These are phyloP conservation scores for Papilio polytes DNA, from an alignment of 1,140 invertebrate genomes.

Conservation along the genomic window DNA sequence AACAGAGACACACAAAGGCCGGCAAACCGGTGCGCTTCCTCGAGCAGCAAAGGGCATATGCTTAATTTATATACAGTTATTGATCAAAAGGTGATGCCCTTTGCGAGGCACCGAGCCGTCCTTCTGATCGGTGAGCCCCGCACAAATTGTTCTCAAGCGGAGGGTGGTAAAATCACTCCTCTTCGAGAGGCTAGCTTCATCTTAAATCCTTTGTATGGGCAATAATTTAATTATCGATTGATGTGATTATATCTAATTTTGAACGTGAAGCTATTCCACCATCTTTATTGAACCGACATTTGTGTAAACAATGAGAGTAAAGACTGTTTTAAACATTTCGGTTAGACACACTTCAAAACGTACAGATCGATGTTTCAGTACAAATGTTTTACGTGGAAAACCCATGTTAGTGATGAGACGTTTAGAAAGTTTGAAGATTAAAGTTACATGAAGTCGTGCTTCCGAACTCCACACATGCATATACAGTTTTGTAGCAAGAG, in stretches of 20 bases:
- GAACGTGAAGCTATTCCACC: neutral
- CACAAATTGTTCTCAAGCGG: slow-evolving; percentile 70
- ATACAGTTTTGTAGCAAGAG: neutral
- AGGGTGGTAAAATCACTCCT: slow-evolving; percentile 74
- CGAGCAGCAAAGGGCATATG: slow-evolving; percentile 80
- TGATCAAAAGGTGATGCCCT: slow-evolving; percentile 82
- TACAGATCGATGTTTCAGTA: neutral
- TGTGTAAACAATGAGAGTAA: neutral
- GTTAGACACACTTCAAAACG: neutral
- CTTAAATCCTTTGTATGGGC: slow-evolving; percentile 58
- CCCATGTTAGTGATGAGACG: neutral
- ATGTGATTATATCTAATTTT: slow-evolving; percentile 40
- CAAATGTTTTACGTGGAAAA: neutral
- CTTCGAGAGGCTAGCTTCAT: slow-evolving; percentile 53
- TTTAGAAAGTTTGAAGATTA: neutral
- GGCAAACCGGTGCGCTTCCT: slow-evolving; percentile 68
- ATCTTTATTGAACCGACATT: neutral
- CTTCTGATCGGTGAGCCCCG: slow-evolving; percentile 62
- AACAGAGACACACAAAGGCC: slow-evolving; percentile 64
- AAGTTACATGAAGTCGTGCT: neutral
- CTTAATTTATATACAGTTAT: slow-evolving; percentile 83
- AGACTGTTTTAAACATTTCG: neutral
- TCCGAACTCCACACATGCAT: neutral
- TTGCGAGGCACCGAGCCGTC: slow-evolving; percentile 76
- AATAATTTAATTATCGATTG: slow-evolving; percentile 61